Evolutionary conservation across 2,797 vertebrate species (phyloP), one percentile per base, ranked within the genome.

Genomic region (Crocidura indochinensis): DNA sequence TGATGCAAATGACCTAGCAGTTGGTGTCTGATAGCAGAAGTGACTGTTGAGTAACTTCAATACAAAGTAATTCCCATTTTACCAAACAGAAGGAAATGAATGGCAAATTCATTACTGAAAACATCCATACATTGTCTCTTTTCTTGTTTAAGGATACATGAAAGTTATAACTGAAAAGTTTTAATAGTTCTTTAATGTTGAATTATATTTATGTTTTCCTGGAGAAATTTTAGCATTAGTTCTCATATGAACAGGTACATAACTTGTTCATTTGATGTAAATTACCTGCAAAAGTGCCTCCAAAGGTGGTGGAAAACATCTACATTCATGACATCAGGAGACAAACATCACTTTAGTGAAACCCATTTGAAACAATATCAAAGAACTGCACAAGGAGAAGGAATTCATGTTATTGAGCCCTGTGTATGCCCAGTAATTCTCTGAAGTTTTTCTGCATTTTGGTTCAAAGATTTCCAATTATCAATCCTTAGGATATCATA

Each of bases 51-150:
- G 74, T 81, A 67, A 77, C 68, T 86, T 71, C 82, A 60, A 31
- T 84, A 22, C 46, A 26, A 93, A 78, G 17, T 83, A 65, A 72
- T 27, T 82, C 26, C 8, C 38, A 51, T 44, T 84, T 87, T 53
- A 14, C 64, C 46, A 76, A n/a, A 19, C 8, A 15, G 26, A 91
- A 91, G 62, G 81, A 89, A 77, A 82, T 15, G 56, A 84, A 78
- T 10, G 71, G 53, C 64, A 60, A 78, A 49, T 47, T 76, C 47
- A 22, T 20, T 24, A 81, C 46, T 44, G 12, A 27, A n/a, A 91
- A 79, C 6, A 51, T 74, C 51, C 31, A 31, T 56, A 73, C 1
- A 24, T 10, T 62, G 14, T 79, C 62, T 73, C 62, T 78, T 79
- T 72, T 44, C 73, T 80, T 26, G 51, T 72, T 76, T 44, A 38